Percentiles rank a stretch among this genome's conserved stretches.
These are phyloP conservation scores for Neoarius graeffei DNA, from an alignment of 2,113 vertebrate genomes.

Conservation along the genomic window DNA sequence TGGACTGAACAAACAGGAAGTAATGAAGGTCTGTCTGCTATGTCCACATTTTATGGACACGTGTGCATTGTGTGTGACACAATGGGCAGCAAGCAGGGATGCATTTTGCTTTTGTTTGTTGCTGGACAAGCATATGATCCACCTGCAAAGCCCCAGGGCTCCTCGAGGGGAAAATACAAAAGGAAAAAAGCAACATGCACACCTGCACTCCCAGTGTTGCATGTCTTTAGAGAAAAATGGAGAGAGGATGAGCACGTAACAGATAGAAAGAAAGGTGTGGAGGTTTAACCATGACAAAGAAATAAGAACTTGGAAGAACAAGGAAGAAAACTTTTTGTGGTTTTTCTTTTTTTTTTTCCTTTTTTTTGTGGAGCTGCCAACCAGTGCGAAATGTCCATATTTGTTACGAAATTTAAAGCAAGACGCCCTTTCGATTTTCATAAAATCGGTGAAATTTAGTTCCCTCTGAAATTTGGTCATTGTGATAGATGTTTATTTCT, in stretches of 20 bases:
- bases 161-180: neutral
- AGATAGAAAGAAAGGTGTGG: neutral
- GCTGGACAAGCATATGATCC: constrained; percentile 27
- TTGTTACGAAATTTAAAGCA: too few relatives aligned
- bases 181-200: neutral
- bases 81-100: constrained; percentile 7
- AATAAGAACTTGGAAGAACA: too few relatives aligned
- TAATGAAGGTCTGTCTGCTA: neutral
- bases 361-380: too few relatives aligned
- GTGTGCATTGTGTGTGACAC: neutral
- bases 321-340: too few relatives aligned
- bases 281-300: too few relatives aligned
- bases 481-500: too few relatives aligned
- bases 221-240: constrained; percentile 5
- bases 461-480: too few relatives aligned
- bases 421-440: too few relatives aligned
- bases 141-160: constrained; percentile 31
- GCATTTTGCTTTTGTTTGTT: constrained; percentile 33
- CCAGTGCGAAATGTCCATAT: too few relatives aligned
- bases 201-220: constrained; percentile 31
- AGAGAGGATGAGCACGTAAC: neutral
- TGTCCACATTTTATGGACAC: neutral
- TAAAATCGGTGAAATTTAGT: too few relatives aligned
- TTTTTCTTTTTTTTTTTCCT: too few relatives aligned
- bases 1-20: neutral